Conservation (phyloP, 2,113 vertebrate genomes). For the Trogon surrucura region DNA sequence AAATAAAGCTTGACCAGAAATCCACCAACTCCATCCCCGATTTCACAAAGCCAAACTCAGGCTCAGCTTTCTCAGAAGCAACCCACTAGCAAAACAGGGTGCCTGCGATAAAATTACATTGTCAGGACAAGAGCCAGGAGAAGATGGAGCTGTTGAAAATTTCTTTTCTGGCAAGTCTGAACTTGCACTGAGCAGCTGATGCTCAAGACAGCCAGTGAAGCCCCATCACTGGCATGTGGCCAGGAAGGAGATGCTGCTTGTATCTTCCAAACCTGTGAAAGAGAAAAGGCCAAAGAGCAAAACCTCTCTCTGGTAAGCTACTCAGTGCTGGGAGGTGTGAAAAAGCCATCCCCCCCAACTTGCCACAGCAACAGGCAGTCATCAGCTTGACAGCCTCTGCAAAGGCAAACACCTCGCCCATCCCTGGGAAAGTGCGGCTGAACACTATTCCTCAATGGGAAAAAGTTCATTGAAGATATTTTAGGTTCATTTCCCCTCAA, state of each 20-base stretch:
- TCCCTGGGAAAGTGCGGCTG: not conserved
- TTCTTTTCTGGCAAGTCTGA: not conserved
- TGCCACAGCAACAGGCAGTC: not conserved
- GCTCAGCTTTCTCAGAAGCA: not conserved
- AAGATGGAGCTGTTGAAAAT: not conserved
- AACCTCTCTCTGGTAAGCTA: not conserved
- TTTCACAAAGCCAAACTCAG: not conserved
- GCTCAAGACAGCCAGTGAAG: conserved; percentile 12
- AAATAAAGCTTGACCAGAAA: not conserved
- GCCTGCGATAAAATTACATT: not conserved
- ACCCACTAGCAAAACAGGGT: not conserved
- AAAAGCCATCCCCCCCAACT: not conserved
- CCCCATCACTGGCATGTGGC: not conserved
- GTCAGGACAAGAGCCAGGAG: conserved; percentile 6
- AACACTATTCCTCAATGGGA: not conserved
- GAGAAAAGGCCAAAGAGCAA: conserved; percentile 32
- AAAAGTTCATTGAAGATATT: not conserved
- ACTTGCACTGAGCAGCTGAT: conserved; percentile 36
- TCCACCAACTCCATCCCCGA: not conserved
- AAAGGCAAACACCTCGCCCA: not conserved
- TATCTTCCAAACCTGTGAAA: conserved; percentile 30
- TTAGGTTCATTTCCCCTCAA: not conserved
- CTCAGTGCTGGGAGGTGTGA: conserved; percentile 17
- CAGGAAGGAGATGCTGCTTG: conserved; percentile 13
- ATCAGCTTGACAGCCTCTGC: not conserved